Conservation (phyloP, 2,113 vertebrate genomes). For the Natator depressus region DNA sequence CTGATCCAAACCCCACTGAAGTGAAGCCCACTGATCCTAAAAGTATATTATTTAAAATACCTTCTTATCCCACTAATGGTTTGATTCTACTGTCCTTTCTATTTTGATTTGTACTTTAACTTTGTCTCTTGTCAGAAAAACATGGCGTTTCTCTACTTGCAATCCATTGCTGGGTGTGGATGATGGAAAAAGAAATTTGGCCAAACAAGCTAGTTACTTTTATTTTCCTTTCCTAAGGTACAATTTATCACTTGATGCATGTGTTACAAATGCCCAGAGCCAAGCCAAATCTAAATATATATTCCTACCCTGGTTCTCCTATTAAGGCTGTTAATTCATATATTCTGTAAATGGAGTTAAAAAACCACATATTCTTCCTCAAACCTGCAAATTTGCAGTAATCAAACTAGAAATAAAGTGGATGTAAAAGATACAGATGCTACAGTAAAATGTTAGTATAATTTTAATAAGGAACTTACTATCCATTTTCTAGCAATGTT, state of each 20-base stretch:
- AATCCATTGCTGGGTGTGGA: neutral
- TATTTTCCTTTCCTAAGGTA: neutral
- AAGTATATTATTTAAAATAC: neutral
- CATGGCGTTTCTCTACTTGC: rapidly evolving
- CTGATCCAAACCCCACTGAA: neutral
- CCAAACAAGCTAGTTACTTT: neutral
- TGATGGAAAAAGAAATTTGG: neutral
- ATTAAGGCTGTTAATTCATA: neutral
- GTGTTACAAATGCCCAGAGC: neutral
- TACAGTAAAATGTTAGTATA: neutral
- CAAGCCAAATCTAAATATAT: neutral
- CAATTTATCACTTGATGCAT: neutral
- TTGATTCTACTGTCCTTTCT: neutral
- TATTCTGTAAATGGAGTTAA: neutral
- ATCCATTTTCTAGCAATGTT: neutral
- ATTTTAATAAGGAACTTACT: neutral
- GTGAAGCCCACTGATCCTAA: neutral
- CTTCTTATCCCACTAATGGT: neutral
- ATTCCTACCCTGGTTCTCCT: neutral
- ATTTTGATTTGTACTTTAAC: neutral
- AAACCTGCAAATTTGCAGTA: neutral
- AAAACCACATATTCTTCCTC: neutral
- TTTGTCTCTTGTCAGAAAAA: neutral
- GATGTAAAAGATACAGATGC: neutral
- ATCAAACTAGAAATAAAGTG: neutral